Conservation (phyloP, 2,113 vertebrate species). For the Osmerus eperlanus region DNA sequence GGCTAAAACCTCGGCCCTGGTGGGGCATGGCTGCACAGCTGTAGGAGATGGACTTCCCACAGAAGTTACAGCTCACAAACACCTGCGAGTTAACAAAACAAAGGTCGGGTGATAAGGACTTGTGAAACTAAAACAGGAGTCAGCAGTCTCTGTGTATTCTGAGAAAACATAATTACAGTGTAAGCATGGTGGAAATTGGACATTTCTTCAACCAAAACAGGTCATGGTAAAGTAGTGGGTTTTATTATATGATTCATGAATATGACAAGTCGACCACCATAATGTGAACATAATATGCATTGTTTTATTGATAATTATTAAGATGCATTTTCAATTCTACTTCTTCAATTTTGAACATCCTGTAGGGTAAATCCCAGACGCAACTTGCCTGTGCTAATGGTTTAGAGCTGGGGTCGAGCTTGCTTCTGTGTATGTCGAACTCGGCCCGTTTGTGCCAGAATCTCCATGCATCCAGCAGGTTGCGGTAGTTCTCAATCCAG, state of each 20-base stretch:
- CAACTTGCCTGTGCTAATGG: constrained; percentile 88
- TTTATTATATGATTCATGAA: too few species aligned
- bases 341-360: too few species aligned
- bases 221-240: too few species aligned
- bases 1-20: constrained; percentile 95
- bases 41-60: constrained; percentile 98
- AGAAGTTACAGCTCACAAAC: constrained; percentile 99
- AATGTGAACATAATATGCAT: too few species aligned
- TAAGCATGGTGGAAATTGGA: too few species aligned
- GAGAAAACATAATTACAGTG: too few species aligned
- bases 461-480: constrained; percentile 95
- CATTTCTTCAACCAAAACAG: too few species aligned
- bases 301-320: too few species aligned
- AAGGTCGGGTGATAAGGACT: constrained; percentile 33
- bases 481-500: constrained; percentile 98
- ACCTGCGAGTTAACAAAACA: constrained; percentile 73
- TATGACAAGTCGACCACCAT: too few species aligned
- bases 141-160: background rate
- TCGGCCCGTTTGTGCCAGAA: constrained; percentile 99
- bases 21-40: constrained; percentile 93
- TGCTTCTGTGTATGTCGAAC: constrained; percentile 97
- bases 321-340: too few species aligned
- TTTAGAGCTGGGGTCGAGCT: constrained; percentile 96
- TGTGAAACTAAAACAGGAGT: constrained; percentile 16
- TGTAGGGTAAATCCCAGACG: too few species aligned